These are phyloP conservation scores for Neoarius graeffei DNA, from an alignment of 2,113 vertebrate species.

Conservation along the genomic window DNA sequence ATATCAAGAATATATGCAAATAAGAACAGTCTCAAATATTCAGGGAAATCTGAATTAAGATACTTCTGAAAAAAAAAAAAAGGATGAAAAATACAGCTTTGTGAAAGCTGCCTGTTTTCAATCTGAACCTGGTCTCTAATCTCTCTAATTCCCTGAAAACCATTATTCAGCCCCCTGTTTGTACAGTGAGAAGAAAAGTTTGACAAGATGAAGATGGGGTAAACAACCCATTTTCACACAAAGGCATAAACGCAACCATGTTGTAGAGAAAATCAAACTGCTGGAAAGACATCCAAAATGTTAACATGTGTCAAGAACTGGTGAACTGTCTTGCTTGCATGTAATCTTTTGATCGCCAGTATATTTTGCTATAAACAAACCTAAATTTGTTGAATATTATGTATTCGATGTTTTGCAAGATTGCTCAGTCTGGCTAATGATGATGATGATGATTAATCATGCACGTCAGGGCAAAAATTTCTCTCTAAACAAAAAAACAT, in stretches of 20 bases:
- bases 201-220: constrained; percentile 20
- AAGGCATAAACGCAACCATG: constrained; percentile 24
- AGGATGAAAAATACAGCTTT: neutral
- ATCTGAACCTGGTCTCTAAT: constrained; percentile 40
- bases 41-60: neutral
- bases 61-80: neutral
- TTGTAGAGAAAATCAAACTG: constrained; percentile 35
- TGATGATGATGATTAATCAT: constrained; percentile 20
- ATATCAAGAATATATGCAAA: neutral
- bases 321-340: constrained; percentile 25
- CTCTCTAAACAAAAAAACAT: constrained; percentile 10
- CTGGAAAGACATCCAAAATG: constrained; percentile 47
- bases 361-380: constrained; percentile 34
- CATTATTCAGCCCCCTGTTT: constrained; percentile 47
- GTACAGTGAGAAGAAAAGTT: constrained; percentile 40
- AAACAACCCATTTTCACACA: constrained; percentile 47
- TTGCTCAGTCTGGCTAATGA: neutral
- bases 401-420: constrained; percentile 4
- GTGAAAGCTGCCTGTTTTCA: constrained; percentile 50
- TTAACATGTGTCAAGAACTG: constrained; percentile 47
- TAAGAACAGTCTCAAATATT: neutral
- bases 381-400: constrained; percentile 27
- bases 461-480: constrained; percentile 4
- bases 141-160: constrained; percentile 37
- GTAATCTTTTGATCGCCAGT: constrained; percentile 40